These are phyloP conservation scores for Drepana arcuata DNA, from an alignment of 1,140 invertebrate genomes.

Conservation along the genomic window DNA sequence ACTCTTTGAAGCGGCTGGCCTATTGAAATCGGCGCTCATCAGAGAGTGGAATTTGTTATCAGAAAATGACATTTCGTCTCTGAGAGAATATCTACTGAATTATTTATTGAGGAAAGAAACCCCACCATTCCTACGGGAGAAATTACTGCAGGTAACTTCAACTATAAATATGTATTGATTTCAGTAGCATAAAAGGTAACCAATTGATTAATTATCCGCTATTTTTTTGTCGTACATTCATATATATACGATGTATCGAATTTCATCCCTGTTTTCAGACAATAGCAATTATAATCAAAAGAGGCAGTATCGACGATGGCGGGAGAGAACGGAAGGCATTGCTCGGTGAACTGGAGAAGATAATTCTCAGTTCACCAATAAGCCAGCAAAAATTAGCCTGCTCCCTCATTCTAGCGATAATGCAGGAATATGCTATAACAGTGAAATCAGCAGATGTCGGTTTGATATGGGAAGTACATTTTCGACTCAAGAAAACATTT, in stretches of 20 bases:
- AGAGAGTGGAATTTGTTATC: conserved; percentile 84
- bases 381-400: conserved; percentile 82
- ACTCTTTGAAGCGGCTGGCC: conserved; percentile 87
- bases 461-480: conserved; percentile 89
- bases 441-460: conserved; percentile 88
- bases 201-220: too few species aligned
- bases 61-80: conserved; percentile 77
- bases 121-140: conserved; percentile 77
- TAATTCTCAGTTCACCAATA: conserved; percentile 56
- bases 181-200: too few species aligned
- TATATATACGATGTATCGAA: too few species aligned
- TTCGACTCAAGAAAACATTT: conserved; percentile 87
- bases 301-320: conserved; percentile 81
- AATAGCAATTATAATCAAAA: conserved; percentile 90
- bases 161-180: too few species aligned
- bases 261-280: too few species aligned
- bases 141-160: conserved; percentile 81
- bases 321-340: conserved; percentile 79
- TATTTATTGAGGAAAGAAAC: conserved; percentile 80
- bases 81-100: conserved; percentile 85
- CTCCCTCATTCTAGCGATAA: conserved; percentile 83
- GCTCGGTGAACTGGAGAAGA: conserved; percentile 75
- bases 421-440: conserved; percentile 92
- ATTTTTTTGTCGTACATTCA: too few species aligned
- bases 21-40: conserved; percentile 88